Evolutionary conservation across 2,888 invertebrate species (phyloP).

Genomic region (Rhagophthalmus giganteus): DNA sequence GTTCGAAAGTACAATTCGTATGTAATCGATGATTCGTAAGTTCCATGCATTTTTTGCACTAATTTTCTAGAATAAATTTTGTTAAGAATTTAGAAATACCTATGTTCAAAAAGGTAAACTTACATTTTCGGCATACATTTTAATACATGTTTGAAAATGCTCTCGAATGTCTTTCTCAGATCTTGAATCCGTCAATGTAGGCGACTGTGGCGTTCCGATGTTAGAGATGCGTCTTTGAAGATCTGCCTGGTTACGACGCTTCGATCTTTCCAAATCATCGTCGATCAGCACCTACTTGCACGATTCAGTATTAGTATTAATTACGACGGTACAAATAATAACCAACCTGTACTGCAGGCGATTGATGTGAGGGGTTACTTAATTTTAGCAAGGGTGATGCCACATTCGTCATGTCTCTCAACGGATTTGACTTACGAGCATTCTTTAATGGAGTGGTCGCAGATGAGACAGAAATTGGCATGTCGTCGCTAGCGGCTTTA

Average conservation of each 20-base stretch:
- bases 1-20: slow-evolving; percentile 70
- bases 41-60: slow-evolving; percentile 88
- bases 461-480: slow-evolving; percentile 5
- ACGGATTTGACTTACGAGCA: slow-evolving; percentile 10
- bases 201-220: slow-evolving; percentile 37
- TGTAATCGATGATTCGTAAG: slow-evolving; percentile 82
- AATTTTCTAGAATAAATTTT: slow-evolving; percentile 67
- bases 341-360: slow-evolving; percentile 6
- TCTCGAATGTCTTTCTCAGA: slow-evolving; percentile 63
- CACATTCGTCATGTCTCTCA: slow-evolving; percentile 7
- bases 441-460: background rate
- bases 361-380: slow-evolving; percentile 9
- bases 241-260: slow-evolving; percentile 47
- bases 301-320: slow-evolving; percentile 2
- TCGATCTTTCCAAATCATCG: slow-evolving; percentile 64
- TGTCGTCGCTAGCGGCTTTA: background rate
- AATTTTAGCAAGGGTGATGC: slow-evolving; percentile 1
- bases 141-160: slow-evolving; percentile 74
- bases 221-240: slow-evolving; percentile 39
- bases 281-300: slow-evolving; percentile 57
- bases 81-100: background rate
- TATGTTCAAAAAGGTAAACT: slow-evolving; percentile 41
- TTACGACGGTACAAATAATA: background rate
- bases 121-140: slow-evolving; percentile 80
- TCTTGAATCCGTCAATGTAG: slow-evolving; percentile 51